Conservation (phyloP, 2,797 vertebrate species). For the Cichlasoma orientale region DNA sequence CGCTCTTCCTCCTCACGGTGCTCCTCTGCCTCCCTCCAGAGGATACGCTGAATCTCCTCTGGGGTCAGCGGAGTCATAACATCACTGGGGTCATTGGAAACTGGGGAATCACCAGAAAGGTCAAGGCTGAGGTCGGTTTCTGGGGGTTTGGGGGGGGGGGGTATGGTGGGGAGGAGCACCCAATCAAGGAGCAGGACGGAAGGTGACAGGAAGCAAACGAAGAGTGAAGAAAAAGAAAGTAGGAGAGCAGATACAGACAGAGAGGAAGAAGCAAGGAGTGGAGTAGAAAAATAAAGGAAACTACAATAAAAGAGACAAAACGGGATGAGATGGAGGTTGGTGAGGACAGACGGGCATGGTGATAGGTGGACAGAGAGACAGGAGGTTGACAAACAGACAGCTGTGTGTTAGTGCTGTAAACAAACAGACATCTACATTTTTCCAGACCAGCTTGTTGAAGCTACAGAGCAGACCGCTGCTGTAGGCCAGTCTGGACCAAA, state of each 20-base stretch:
- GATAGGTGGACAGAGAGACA: conserved; percentile 23
- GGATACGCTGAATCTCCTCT: conserved; percentile 67
- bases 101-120: conserved; percentile 88
- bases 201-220: conserved; percentile 1
- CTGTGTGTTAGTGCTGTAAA: conserved; percentile 32
- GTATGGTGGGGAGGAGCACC: conserved; percentile 18
- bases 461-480: conserved; percentile 52
- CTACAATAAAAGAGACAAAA: conserved; percentile 22
- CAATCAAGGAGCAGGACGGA: conserved; percentile 24
- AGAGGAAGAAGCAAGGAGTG: neutral
- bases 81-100: conserved; percentile 72
- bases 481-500: conserved; percentile 41
- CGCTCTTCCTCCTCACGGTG: conserved; percentile 64
- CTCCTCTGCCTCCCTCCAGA: conserved; percentile 72
- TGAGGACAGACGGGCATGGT: conserved; percentile 3
- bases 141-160: conserved; percentile 8
- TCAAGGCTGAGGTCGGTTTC: conserved; percentile 79
- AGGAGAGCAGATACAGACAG: conserved; percentile 9
- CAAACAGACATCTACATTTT: conserved; percentile 15
- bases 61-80: conserved; percentile 44
- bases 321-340: neutral
- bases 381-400: neutral
- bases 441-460: conserved; percentile 30
- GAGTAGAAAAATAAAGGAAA: conserved; percentile 15
- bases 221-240: neutral